Evolutionary conservation across 2,113 vertebrate genomes (phyloP), one percentile per base, ranked within the genome.

Genomic region (Pithys albifrons): DNA sequence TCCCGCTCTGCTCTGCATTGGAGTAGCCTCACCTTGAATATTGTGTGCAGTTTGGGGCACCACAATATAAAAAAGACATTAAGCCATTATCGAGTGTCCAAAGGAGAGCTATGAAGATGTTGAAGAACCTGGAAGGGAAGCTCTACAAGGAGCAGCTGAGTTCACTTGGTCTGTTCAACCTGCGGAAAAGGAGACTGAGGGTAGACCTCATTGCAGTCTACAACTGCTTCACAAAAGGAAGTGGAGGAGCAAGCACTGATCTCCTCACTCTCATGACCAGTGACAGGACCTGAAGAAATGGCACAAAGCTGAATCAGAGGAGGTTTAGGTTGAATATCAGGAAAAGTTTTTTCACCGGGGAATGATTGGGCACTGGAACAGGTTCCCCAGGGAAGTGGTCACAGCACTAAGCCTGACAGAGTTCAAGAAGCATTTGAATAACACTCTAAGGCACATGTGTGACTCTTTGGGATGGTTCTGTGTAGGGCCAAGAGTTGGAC

Each of bases 141-240:
- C 25, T 0, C 0, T 57, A 8, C 22, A 29, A 65, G 25, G 1
- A 80, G 9, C 18, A 6, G 2, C 25, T 80, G 67, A 51, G 14
- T 14, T 37, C 46, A n/a, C 39, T 46, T 61, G 0, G 7, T 61
- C 2, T 49, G 35, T 49, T 88, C 16, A 7, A 0, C 58, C 35
- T 80, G 29, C 35, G 33, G 48, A 35, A 54, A 4, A 46, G n/a
- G 17, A 73, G 67, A 18, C 76, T 66, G 51, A 66, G 37, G 3
- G 11, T 18, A 45, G 27, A 24, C 12, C 4, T 27, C 27, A 13
- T 10, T 35, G 20, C 20, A 49, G 12, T 66, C 41, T 52, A 0
- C 12, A 59, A 1, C 19, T 45, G 52, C 19, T 28, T 37, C 1
- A 0, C 28, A 23, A 39, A 18, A 8, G 6, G 33, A 39, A 46